Evolutionary conservation across 2,888 invertebrate genomes (phyloP).

Genomic region (Maniola hyperantus): DNA sequence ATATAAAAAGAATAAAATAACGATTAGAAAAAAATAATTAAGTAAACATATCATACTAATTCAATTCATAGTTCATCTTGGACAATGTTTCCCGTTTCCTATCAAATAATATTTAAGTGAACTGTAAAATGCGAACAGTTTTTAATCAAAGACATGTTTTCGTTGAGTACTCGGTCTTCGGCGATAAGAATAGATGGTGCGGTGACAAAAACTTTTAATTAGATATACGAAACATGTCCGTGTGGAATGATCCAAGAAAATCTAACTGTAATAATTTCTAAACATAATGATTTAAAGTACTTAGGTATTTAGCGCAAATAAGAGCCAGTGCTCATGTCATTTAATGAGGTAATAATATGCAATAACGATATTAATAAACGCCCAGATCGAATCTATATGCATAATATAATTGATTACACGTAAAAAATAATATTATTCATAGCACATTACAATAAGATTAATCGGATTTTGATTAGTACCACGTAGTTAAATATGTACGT

Average conservation of each 20-base stretch:
- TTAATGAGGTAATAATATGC: constrained; percentile 1
- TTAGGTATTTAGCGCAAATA: background rate
- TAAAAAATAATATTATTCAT: background rate
- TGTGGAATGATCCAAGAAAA: background rate
- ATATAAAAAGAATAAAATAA: background rate
- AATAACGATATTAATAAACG: background rate
- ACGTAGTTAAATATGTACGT: too few species aligned
- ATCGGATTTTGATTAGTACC: background rate
- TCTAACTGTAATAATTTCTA: background rate
- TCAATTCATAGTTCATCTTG: too few species aligned
- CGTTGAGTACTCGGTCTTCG: too few species aligned
- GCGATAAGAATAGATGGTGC: background rate
- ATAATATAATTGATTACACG: background rate
- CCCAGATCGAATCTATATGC: background rate
- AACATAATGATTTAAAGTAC: background rate
- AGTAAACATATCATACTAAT: background rate
- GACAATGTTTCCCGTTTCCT: too few species aligned
- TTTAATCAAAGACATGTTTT: background rate
- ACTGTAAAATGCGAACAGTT: background rate
- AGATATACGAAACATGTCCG: background rate
- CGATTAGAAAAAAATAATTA: background rate
- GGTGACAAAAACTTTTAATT: background rate
- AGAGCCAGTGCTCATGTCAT: background rate
- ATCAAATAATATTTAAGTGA: background rate
- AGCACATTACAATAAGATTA: background rate